These are phyloP conservation scores for Acyrthosiphon pisum DNA, from an alignment of 1,140 invertebrate genomes.

Conservation along the genomic window DNA sequence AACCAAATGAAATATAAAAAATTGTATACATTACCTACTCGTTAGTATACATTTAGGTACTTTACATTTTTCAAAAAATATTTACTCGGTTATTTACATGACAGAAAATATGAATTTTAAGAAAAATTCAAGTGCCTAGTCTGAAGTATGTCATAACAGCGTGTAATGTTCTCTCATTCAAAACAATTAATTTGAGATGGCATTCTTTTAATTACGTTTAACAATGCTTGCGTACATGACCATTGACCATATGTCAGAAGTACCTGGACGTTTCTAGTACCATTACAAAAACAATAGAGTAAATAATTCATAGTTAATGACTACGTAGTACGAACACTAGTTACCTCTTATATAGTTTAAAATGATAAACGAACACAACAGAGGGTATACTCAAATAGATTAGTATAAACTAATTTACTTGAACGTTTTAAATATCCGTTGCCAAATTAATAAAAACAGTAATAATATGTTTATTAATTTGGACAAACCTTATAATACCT, in stretches of 20 bases:
- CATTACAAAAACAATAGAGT: neutral
- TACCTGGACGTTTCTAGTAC: neutral
- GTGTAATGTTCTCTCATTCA: neutral
- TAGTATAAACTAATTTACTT: neutral
- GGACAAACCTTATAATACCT: neutral
- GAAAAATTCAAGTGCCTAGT: neutral
- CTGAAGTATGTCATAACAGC: neutral
- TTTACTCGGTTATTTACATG: neutral
- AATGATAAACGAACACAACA: neutral
- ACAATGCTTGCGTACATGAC: neutral
- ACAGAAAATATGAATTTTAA: neutral
- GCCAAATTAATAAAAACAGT: neutral
- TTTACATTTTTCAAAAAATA: neutral
- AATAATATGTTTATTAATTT: neutral
- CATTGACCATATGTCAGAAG: neutral
- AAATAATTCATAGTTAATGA: neutral
- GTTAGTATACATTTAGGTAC: neutral
- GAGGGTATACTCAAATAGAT: neutral
- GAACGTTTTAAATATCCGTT: neutral
- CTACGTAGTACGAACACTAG: neutral
- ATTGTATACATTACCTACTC: no score
- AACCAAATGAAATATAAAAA: no score
- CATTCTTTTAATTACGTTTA: conserved; percentile 11
- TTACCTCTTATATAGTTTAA: neutral
- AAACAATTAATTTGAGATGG: neutral